These are phyloP conservation scores for Cichladusa arquata DNA, from an alignment of 2,113 vertebrate genomes.

Conservation along the genomic window DNA sequence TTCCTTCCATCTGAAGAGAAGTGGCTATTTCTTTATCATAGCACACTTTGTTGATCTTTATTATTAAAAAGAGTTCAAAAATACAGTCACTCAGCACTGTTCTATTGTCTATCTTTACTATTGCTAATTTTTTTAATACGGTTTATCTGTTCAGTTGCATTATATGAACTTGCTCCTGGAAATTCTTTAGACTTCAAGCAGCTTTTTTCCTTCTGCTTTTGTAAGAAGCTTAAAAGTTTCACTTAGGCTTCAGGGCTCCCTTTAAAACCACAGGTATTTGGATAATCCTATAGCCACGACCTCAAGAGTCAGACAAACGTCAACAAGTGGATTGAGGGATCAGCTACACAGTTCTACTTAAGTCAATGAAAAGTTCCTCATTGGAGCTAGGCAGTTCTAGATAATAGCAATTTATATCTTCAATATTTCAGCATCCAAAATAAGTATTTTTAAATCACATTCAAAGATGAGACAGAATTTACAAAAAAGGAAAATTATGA, in stretches of 20 bases:
- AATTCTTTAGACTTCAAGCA: neutral
- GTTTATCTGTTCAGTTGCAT: neutral
- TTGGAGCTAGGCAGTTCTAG: neutral
- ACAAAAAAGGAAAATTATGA: neutral
- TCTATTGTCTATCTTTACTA: neutral
- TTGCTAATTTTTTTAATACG: neutral
- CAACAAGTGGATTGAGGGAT: neutral
- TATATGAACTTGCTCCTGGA: neutral
- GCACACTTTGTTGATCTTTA: neutral
- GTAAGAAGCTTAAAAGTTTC: neutral
- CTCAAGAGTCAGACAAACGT: neutral
- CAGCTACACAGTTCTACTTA: rapidly evolving
- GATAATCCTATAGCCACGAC: neutral
- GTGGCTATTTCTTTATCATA: neutral
- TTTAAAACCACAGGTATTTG: neutral
- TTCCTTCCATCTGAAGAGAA: neutral
- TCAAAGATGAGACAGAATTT: neutral
- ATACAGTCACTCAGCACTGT: neutral
- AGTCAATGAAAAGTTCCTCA: neutral
- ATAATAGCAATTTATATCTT: neutral
- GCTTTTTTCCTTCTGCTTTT: neutral
- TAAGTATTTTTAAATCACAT: neutral
- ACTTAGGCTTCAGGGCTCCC: neutral
- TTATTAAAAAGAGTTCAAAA: neutral
- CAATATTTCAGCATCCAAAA: neutral